Evolutionary conservation across 1,140 invertebrate genomes (phyloP), one percentile per base, ranked within the genome.

Genomic region (Muscidifurax raptorellus): DNA sequence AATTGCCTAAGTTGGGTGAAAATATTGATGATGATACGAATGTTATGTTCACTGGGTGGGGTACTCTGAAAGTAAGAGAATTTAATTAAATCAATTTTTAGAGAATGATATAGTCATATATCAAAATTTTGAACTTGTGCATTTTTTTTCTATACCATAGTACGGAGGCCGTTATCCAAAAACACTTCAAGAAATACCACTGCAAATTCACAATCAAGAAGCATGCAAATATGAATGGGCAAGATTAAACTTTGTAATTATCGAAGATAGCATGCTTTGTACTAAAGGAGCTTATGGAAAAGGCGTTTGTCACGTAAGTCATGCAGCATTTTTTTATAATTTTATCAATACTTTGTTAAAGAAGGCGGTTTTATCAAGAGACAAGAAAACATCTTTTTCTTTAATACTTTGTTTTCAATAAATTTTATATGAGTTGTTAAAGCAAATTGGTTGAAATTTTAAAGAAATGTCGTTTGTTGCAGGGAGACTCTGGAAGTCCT

Each of bases 401-500:
- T 12, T 22, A 52, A 18, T 52, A 4, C 47, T 10, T 40, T 40
- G 36, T 40, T 9, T 40, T 40, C 36, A 40, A 40, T 40, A 9
- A 40, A 40, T 40, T 10, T 40, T 40, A 40, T 40, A 40, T 10
- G 0, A 9, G 7, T 9, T 40, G 36, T 9, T 40, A 40, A 40
- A 6, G 5, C 10, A 9, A 40, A 40, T 40, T 40, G 36, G 10
- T 40, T 40, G 25, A 71, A 13, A 71, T 27, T 72, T 71, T 2
- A 52, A 74, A 1, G n/a, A 27, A 28, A 59, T 44, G 18, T 64
- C 4, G 59, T 76, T 40, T 0, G 64, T 80, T 85, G 80, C 67
- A 90, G 94, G 94, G 94, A 69, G 94, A 95, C 89, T 94, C 94
- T 76, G 93, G 74, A 27, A 44, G 94, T 79, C 94, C 94, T 66